Conservation (phyloP, 2,113 vertebrate species). For the Perccottus glenii region DNA sequence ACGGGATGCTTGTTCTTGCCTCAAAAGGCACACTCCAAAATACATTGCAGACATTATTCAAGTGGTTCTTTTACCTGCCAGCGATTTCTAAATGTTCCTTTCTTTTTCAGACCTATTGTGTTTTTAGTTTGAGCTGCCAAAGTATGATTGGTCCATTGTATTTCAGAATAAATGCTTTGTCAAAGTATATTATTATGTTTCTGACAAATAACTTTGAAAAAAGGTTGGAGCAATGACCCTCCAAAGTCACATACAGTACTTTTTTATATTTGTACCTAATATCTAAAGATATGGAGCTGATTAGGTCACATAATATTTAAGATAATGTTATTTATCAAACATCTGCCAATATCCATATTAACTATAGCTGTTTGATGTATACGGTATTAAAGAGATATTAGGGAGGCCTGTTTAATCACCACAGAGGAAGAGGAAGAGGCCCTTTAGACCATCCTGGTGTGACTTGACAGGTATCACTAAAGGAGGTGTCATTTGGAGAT, state of each 20-base stretch:
- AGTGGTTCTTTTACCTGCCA: not conserved
- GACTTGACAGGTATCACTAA: too few relatives aligned
- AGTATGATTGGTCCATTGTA: not conserved
- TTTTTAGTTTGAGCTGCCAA: not conserved
- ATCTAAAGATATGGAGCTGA: too few relatives aligned
- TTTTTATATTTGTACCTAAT: not conserved
- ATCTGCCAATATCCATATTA: too few relatives aligned
- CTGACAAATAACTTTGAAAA: not conserved
- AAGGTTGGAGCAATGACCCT: not conserved
- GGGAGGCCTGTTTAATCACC: too few relatives aligned
- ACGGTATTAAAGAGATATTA: too few relatives aligned
- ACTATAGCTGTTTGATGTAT: too few relatives aligned
- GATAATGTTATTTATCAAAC: too few relatives aligned
- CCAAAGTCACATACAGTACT: not conserved
- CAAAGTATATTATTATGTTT: not conserved
- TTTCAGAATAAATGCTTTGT: not conserved
- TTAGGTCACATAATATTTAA: too few relatives aligned
- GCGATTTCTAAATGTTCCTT: not conserved
- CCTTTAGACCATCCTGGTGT: too few relatives aligned
- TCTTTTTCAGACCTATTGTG: not conserved
- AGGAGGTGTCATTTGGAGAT: too few relatives aligned
- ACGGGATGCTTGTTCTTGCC: not conserved
- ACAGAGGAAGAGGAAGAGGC: too few relatives aligned
- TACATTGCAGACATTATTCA: conserved; percentile 3
- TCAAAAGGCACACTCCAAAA: not conserved